Percentiles rank a stretch among this genome's conserved stretches.
Evolutionary conservation across 2,888 invertebrate species (phyloP).

Genomic region (Limnephilus auricula): DNA sequence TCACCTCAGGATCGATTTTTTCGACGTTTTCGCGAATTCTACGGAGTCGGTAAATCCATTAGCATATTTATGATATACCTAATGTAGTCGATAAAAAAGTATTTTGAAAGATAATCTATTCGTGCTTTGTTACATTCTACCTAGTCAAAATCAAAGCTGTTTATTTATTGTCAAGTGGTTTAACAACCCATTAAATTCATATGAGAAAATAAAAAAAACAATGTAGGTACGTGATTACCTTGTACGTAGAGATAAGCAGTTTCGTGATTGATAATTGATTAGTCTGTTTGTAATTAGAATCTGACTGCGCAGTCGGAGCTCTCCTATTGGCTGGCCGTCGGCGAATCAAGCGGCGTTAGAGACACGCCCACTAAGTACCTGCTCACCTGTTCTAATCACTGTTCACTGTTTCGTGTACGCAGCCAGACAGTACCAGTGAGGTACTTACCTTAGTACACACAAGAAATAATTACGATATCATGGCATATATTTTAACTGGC

Average conservation of each 20-base stretch:
- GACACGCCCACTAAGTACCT: slow-evolving; percentile 60
- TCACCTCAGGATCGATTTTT: no score
- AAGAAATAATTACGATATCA: not conserved
- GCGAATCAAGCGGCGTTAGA: slow-evolving; percentile 65
- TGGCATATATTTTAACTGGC: no score
- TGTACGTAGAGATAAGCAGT: not conserved
- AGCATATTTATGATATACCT: no score
- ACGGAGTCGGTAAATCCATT: no score
- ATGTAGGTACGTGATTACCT: not conserved
- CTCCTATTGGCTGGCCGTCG: slow-evolving; percentile 55
- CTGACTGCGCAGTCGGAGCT: slow-evolving; percentile 38
- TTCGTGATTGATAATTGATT: slow-evolving; percentile 26
- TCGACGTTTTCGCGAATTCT: no score
- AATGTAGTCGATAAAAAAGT: no score
- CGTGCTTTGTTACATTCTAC: not conserved
- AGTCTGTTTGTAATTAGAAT: slow-evolving; percentile 38
- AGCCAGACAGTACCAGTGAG: not conserved
- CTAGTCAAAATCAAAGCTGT: not conserved
- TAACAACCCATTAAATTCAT: not conserved
- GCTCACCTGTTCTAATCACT: slow-evolving; percentile 56
- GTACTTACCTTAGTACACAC: not conserved
- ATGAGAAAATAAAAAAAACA: not conserved
- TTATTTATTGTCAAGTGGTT: not conserved
- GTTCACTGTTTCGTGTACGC: slow-evolving; percentile 15
- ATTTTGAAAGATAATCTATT: no score